Conservation (phyloP, 2,888 invertebrate species). For the Tuberolachnus salignus region DNA sequence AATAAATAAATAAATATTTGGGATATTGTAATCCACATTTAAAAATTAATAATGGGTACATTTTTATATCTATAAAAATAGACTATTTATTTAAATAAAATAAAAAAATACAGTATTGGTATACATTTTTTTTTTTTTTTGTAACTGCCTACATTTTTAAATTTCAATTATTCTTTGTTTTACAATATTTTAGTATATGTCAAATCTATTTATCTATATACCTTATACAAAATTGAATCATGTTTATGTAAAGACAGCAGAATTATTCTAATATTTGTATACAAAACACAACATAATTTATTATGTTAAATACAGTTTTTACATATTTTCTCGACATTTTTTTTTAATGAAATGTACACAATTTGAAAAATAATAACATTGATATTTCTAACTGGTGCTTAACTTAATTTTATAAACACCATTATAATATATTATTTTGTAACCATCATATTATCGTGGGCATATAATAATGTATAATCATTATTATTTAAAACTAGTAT, state of each 20-base stretch:
- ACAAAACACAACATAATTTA: constrained; percentile 1
- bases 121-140: background rate
- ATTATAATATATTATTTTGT: constrained; percentile 28
- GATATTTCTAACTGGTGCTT: constrained; percentile 31
- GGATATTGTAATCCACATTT: background rate
- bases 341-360: constrained; percentile 22
- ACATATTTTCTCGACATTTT: background rate
- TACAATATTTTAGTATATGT: constrained; percentile 11
- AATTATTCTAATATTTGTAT: background rate
- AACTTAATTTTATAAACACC: constrained; percentile 31
- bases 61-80: constrained; percentile 12
- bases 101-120: background rate
- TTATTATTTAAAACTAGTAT: constrained; percentile 31
- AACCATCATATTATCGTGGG: background rate
- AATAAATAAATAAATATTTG: background rate
- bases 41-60: background rate
- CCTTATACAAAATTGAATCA: background rate
- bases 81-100: background rate
- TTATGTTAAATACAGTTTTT: constrained; percentile 4
- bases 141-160: background rate
- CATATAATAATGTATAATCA: constrained; percentile 23
- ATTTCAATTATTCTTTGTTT: constrained; percentile 3
- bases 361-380: constrained; percentile 25
- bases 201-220: background rate
- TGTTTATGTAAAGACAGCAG: background rate